Conservation (phyloP, 2,113 vertebrate species). For the Pogonocichla stellata region DNA sequence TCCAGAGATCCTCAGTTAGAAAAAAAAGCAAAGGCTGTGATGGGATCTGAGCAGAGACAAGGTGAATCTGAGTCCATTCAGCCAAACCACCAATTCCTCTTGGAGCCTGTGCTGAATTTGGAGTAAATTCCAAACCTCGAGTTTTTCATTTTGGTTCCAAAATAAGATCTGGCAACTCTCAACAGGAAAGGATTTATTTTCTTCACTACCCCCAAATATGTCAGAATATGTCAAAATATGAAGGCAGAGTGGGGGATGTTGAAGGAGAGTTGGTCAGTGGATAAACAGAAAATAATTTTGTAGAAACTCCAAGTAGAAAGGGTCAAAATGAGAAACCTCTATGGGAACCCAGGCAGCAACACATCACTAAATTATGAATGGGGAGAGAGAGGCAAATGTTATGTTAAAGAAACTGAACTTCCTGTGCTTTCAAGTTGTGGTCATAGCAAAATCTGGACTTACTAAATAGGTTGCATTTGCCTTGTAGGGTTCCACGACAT, state of each 20-base stretch:
- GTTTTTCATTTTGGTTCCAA: not conserved
- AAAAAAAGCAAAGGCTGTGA: not conserved
- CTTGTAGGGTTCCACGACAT: conserved; percentile 60
- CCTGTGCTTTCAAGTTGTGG: conserved; percentile 60
- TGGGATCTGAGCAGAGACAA: not conserved
- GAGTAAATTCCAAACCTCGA: not conserved
- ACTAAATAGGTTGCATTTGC: conserved; percentile 65
- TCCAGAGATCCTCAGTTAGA: not conserved
- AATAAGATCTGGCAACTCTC: not conserved
- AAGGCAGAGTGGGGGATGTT: not conserved
- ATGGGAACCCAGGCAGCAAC: not conserved
- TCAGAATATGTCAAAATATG: not conserved
- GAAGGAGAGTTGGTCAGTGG: not conserved
- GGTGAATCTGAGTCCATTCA: not conserved
- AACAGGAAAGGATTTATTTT: conserved; percentile 33
- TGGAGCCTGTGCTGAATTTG: not conserved
- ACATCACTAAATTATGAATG: conserved; percentile 44
- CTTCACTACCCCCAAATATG: not conserved
- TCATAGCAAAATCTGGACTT: conserved; percentile 71
- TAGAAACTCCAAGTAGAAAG: not conserved
- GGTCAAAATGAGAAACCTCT: conserved; percentile 28
- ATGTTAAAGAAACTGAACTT: conserved; percentile 60
- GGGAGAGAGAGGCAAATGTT: not conserved
- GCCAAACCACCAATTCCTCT: not conserved
- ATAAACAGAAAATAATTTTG: not conserved